Evolutionary conservation across 92 coral and sea anemone species (phyloP).

Genomic region (Umimayanthus kanabou): DNA sequence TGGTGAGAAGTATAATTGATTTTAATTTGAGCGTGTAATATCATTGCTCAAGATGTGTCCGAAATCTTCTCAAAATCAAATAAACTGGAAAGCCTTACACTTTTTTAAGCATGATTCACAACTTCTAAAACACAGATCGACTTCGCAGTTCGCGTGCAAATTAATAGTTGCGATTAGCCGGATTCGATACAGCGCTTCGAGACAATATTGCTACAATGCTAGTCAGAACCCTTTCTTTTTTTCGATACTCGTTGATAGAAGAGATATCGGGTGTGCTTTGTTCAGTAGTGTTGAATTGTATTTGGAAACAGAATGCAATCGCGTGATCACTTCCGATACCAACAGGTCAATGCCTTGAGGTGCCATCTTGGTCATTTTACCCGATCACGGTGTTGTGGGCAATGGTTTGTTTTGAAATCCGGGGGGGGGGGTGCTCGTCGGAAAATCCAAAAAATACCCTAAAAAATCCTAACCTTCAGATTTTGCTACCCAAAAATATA

Average conservation of each 20-base stretch:
- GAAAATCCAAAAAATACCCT: too few species aligned
- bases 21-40: slow-evolving; percentile 10
- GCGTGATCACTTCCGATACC: background rate
- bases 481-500: too few species aligned
- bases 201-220: background rate
- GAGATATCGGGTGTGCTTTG: background rate
- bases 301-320: background rate
- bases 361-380: background rate
- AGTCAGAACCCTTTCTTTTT: background rate
- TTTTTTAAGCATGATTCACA: background rate
- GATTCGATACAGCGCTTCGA: background rate
- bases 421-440: too few species aligned
- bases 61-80: background rate
- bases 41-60: background rate
- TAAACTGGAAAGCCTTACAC: background rate
- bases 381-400: background rate
- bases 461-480: too few species aligned
- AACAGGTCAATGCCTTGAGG: background rate
- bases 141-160: background rate
- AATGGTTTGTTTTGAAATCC: background rate
- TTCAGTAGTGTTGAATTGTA: background rate
- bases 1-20: slow-evolving; percentile 34
- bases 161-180: background rate
- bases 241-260: background rate
- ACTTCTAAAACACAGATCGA: background rate